Evolutionary conservation across 2,888 invertebrate species (phyloP).

Genomic region (Chloromyia formosa): DNA sequence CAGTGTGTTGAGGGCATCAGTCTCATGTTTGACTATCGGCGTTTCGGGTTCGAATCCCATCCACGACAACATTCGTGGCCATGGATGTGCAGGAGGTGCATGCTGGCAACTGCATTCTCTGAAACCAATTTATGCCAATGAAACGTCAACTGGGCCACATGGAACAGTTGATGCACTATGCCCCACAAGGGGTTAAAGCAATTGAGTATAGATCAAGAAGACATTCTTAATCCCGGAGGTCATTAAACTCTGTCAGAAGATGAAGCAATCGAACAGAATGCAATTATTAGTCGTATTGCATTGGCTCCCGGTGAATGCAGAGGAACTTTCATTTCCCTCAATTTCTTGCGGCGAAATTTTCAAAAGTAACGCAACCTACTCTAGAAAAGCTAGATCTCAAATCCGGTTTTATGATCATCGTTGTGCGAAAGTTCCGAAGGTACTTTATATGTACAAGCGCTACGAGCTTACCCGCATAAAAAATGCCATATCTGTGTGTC

Average conservation of each 20-base stretch:
- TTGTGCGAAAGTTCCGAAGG: not conserved
- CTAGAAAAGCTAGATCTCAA: slow-evolving; percentile 19
- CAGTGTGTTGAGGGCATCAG: too few species aligned
- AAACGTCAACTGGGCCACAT: too few species aligned
- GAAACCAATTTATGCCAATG: too few species aligned
- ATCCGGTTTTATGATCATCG: not conserved
- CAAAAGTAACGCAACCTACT: not conserved
- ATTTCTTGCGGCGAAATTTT: slow-evolving; percentile 46
- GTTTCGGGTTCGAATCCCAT: too few species aligned
- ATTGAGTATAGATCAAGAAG: too few species aligned
- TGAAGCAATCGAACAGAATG: slow-evolving; percentile 38
- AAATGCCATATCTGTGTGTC: slow-evolving; percentile 44
- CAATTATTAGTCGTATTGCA: not conserved
- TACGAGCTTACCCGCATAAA: slow-evolving; percentile 7
- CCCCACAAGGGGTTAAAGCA: too few species aligned
- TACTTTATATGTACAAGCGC: slow-evolving; percentile 11
- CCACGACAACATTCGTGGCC: too few species aligned
- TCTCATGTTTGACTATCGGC: too few species aligned
- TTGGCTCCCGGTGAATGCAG: slow-evolving; percentile 51
- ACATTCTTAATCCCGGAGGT: slow-evolving; percentile 48
- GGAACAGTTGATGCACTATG: too few species aligned
- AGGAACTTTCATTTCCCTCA: slow-evolving; percentile 51
- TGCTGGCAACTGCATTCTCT: too few species aligned
- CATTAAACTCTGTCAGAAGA: slow-evolving; percentile 50
- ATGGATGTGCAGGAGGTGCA: too few species aligned